Base-by-base conservation (phyloP, 2,888 invertebrate species). In the Drosophila buzzatii region DNA sequence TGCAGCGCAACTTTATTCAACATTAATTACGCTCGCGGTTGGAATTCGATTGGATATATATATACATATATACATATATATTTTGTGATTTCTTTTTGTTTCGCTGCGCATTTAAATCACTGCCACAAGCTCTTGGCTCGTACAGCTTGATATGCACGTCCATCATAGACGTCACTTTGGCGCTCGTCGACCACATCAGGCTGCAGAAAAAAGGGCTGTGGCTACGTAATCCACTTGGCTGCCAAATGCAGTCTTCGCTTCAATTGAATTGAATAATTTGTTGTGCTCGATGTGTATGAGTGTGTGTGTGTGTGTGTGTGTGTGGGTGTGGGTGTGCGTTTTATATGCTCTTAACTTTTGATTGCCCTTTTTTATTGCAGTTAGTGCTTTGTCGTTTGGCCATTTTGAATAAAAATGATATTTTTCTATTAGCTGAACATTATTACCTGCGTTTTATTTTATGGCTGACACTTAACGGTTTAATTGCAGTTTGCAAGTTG, bases 211-310 rank as follows among this genome's bases (percentile, higher is more conserved):
- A 65, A 44, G 14, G 49, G 18, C 51, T 33, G 51, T 61, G 79
- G 64, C 67, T 74, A 59, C 39, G 66, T 81, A 77, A 88, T 81
- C 77, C 76, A 71, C 78, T 74, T 62, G 66, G 49, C 63, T 85
- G 84, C 83, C 86, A 88, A 76, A 83, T 88, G 81, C 85, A 85
- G 78, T 68, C 69, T 66, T 71, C 73, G 71, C 72, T 69, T 70
- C 79, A 85, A 82, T 73, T 83, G 75, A 86, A 88, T 88, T 85
- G 77, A 88, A 85, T 85, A 88, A 85, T 85, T 83, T 78, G 81
- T 67, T 37, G 70, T 57, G 59, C 44, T 66, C 59, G 74, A 52
- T 33, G 60, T 31, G 1, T 59, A 45, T 41, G 60, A 20, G 51
- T 41, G 60, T 23, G 62, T 9, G 8, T 53, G 44, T 41, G 47